Base-by-base conservation (phyloP, 2,888 invertebrate species). In the Chalcis sispes region DNA sequence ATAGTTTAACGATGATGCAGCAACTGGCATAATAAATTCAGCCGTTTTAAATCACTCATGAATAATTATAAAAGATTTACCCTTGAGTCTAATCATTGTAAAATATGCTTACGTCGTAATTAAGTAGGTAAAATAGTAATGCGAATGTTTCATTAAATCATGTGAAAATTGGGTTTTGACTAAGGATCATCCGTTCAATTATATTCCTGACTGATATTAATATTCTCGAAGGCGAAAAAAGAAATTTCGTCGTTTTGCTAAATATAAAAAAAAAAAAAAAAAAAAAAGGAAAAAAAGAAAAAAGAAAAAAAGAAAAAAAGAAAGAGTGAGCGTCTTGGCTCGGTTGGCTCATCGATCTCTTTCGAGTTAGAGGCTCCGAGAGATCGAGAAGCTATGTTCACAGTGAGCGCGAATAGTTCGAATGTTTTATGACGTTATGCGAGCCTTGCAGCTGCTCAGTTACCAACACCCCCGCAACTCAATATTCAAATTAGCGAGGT, bases 381-480 rank as follows among this genome's bases (percentile, higher is more conserved):
- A 62, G 71, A 71, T 70, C 62, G 62, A 62, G 23, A 27, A 52
- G n/a, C 61, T 20, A 18, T 2, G 54, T 23, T 42, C 58, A 56
- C 65, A 72, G 58, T 48, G 58, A 40, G 59, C 56, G 75, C 80
- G 82, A 84, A 83, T 81, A 83, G 81, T 83, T 83, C 79, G 82
- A 83, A 86, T 83, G 85, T 85, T 87, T 86, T 84, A 86, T 86
- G 86, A 71, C 48, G 76, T 62, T 67, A 32, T 18, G 62, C 50
- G 64, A 75, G 61, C 67, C 54, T 65, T 46, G 75, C 70, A 70
- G 75, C 66, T 72, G 75, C 71, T 29, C 48, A 40, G 42, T 20
- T 59, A 82, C 84, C 82, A 79, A 87, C 87, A 87, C 87, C 86
- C 87, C 86, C 87, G 86, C 87, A 87, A 84, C 84, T 85, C 85